These are phyloP conservation scores for Plagiodera versicolora DNA, from an alignment of 2,888 invertebrate genomes.

Conservation along the genomic window DNA sequence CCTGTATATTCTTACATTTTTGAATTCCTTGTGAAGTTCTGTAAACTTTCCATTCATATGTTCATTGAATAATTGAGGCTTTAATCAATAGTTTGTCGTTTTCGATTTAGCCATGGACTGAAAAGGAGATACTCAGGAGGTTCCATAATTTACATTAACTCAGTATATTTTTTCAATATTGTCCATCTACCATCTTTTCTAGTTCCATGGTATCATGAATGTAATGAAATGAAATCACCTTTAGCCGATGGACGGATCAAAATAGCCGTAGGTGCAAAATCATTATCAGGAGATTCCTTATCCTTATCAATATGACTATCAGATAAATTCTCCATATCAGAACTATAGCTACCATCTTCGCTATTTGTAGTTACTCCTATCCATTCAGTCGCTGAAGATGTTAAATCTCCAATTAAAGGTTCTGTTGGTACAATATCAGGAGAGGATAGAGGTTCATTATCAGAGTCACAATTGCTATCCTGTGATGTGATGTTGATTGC, in stretches of 20 bases:
- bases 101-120: no score
- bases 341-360: conserved; percentile 80
- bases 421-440: conserved; percentile 20
- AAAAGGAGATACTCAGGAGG: no score
- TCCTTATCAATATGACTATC: conserved; percentile 52
- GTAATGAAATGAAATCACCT: no score
- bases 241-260: conserved; percentile 62
- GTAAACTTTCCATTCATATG: no score
- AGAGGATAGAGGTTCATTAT: conserved; percentile 41
- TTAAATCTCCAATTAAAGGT: conserved; percentile 20
- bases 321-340: conserved; percentile 60
- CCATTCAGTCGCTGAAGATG: conserved; percentile 62
- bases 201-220: no score
- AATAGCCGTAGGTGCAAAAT: conserved; percentile 73
- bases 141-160: no score
- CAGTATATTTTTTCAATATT: no score
- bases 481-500: conserved; percentile 37
- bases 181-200: no score
- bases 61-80: no score
- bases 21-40: no score
- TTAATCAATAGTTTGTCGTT: no score
- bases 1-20: no score
- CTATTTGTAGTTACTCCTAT: conserved; percentile 91
- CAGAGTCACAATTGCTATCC: conserved; percentile 42
- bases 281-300: conserved; percentile 60